phyloP scores from a whole-genome alignment of 2,888 invertebrate species.

The Caenorhabditis wallacei region DNA sequence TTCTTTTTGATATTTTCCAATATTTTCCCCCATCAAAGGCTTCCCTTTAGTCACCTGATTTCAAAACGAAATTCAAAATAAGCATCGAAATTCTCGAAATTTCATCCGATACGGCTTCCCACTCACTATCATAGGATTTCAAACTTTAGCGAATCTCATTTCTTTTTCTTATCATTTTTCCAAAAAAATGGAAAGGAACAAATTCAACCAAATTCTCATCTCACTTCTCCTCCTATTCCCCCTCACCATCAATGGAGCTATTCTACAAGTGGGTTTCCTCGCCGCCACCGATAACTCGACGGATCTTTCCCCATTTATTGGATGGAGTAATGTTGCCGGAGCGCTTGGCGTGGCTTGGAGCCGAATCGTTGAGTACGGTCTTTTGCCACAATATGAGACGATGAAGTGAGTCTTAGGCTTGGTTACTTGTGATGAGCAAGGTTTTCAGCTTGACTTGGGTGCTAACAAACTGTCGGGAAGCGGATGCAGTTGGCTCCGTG shows the following conservation, averaged over 20 bases:
- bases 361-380: conserved; percentile 42
- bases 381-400: conserved; percentile 59
- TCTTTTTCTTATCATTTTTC: neutral
- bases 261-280: conserved; percentile 60
- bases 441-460: conserved; percentile 67
- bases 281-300: conserved; percentile 50
- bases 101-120: too few species aligned
- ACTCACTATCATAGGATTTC: too few species aligned
- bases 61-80: too few species aligned
- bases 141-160: too few species aligned
- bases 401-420: conserved; percentile 64
- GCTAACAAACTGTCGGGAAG: conserved; percentile 65
- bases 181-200: neutral
- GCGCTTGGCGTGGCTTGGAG: conserved; percentile 68
- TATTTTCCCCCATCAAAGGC: too few species aligned
- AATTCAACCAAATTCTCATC: neutral
- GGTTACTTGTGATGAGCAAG: too few species aligned
- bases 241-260: conserved; percentile 22
- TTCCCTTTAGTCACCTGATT: too few species aligned
- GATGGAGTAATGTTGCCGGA: conserved; percentile 66
- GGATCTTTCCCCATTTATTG: conserved; percentile 52
- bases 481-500: conserved; percentile 58
- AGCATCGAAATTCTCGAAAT: too few species aligned
- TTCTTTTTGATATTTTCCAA: too few species aligned
- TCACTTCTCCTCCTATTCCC: conserved; percentile 21